A percentile compares a stretch with the other conserved stretches of the same genome.
These are phyloP conservation scores for Kradibia gibbosae DNA, from an alignment of 1,140 invertebrate species.

Conservation along the genomic window DNA sequence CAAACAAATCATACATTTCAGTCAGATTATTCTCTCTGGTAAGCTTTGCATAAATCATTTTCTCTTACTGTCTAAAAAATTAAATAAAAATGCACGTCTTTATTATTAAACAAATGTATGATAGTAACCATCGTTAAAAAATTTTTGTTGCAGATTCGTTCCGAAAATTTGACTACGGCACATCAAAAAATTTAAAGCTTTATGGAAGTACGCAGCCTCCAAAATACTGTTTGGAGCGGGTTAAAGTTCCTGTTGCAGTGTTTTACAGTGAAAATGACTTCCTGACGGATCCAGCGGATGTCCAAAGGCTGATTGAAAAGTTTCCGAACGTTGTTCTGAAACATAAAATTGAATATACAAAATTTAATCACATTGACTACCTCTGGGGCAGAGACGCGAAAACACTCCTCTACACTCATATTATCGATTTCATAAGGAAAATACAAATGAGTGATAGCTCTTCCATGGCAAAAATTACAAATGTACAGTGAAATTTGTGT, in stretches of 20 bases:
- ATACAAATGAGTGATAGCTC: constrained; percentile 40
- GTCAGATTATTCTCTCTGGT: constrained; percentile 72
- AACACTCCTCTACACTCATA: constrained; percentile 63
- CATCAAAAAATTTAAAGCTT: constrained; percentile 66
- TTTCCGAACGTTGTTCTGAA: constrained; percentile 71
- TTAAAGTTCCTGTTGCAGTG: constrained; percentile 76
- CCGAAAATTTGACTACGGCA: constrained; percentile 74
- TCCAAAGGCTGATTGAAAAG: constrained; percentile 74
- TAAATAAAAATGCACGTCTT: not conserved
- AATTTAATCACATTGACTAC: constrained; percentile 73
- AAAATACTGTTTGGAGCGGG: constrained; percentile 71
- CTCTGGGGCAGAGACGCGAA: constrained; percentile 70
- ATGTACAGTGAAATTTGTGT: constrained; percentile 27
- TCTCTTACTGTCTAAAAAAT: constrained; percentile 16
- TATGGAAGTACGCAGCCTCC: constrained; percentile 72
- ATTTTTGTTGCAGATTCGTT: constrained; percentile 66
- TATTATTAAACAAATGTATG: not conserved
- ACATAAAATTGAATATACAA: constrained; percentile 65
- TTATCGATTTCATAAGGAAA: constrained; percentile 57
- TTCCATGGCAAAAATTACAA: constrained; percentile 43
- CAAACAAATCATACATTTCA: constrained; percentile 78
- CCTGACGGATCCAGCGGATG: constrained; percentile 76
- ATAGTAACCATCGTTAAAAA: too few species aligned
- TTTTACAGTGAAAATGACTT: constrained; percentile 84
- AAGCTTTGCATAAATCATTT: constrained; percentile 34